These are phyloP conservation scores for Clepsis dumicolana DNA, from an alignment of 2,888 invertebrate genomes.

Conservation along the genomic window DNA sequence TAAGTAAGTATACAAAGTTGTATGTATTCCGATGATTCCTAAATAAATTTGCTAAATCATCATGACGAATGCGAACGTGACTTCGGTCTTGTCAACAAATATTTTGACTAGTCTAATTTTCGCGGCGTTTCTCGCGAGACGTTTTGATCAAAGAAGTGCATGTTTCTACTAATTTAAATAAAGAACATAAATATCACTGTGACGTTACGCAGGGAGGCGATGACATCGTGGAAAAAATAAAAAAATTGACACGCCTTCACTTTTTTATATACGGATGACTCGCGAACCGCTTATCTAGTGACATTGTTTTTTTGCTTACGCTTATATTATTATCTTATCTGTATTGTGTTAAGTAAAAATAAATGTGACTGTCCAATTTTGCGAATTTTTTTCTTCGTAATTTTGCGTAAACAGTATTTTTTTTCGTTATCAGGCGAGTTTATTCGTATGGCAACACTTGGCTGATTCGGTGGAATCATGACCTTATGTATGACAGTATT, in stretches of 20 bases:
- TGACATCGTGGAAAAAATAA: background rate
- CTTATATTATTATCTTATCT: background rate
- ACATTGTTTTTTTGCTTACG: constrained; percentile 8
- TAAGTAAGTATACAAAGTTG: background rate
- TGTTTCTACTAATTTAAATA: background rate
- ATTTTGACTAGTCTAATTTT: background rate
- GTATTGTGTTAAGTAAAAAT: background rate
- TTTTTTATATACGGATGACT: background rate
- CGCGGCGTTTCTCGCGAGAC: constrained; percentile 1
- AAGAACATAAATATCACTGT: background rate
- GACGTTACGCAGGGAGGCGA: background rate
- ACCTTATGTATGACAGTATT: background rate
- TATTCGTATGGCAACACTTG: constrained; percentile 2
- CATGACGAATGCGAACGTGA: constrained; percentile 5
- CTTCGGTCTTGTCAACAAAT: background rate
- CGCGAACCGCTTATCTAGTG: background rate
- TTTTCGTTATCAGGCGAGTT: background rate
- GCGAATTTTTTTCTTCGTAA: background rate
- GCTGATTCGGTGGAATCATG: background rate
- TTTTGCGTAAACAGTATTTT: background rate
- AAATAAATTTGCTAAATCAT: background rate
- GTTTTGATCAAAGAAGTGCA: background rate
- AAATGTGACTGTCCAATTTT: constrained; percentile 6
- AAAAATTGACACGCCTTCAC: background rate
- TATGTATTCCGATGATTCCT: background rate